Evolutionary conservation across 2,113 vertebrate species (phyloP), one percentile per base, ranked within the genome.

Genomic region (Mohoua ochrocephala): DNA sequence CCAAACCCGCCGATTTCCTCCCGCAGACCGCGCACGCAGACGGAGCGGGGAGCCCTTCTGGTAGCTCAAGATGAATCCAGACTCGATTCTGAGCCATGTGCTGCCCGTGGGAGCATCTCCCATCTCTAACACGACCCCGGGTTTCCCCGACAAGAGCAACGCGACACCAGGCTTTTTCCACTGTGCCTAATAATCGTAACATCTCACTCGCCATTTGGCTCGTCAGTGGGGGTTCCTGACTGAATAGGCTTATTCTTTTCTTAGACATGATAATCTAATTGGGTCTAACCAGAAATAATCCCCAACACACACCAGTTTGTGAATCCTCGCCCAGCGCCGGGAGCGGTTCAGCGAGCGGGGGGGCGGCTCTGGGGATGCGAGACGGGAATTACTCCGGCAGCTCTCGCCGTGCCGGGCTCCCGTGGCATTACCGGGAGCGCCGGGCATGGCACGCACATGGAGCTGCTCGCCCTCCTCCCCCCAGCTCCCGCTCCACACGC

Each of bases 231-330:
- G 80, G 83, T 60, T 93, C 53, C 78, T 47, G 63, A 6, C 15
- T 94, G 47, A 95, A 83, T 71, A 97, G 89, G 90, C 95, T 95
- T 96, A 85, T 79, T 95, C 73, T 96, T 92, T 96, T 81, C 95
- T 94, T 94, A 95, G 87, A 93, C 74, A 88, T 47, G 94, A 95
- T 96, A 97, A 95, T 96, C 95, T 94, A 95, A 92, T 95, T 94
- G 91, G 90, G 95, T 71, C 95, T 97, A 92, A 97, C 90, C 86
- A 94, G 87, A 95, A 97, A 93, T 93, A 96, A 93, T 92, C 94
- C 95, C 73, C 81, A 64, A 33, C 49, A 39, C 94, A 71, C 77
- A 75, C 64, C 93, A 61, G 47, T 77, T 61, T 47, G 86, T 33
- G 93, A 92, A 69, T 73, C 89, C 67, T 84, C 86, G 24, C 41